Percentiles rank a stretch among this genome's conserved stretches.
Conservation (phyloP, 2,888 invertebrate genomes). For the Phoenoteleia sp. region DNA sequence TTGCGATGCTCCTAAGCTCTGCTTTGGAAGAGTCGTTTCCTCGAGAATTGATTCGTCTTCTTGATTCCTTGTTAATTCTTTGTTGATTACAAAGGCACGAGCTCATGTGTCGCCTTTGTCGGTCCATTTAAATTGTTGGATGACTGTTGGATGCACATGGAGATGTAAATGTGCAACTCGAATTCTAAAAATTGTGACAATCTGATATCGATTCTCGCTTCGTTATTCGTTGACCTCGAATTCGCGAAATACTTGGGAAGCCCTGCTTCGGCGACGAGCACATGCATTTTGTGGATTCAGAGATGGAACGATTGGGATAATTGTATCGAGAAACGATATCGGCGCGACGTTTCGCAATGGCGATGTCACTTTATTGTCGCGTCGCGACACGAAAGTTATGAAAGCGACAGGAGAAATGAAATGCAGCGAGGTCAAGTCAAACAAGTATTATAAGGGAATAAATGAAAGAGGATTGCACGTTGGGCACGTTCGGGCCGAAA, state of each 20-base stretch:
- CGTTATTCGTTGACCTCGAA: slow-evolving; percentile 57
- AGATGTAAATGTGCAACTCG: not conserved
- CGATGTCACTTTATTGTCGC: slow-evolving; percentile 31
- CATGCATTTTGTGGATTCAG: slow-evolving; percentile 20
- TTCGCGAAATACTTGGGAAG: slow-evolving; percentile 39
- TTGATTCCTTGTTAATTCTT: too few species aligned
- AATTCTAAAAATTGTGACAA: slow-evolving; percentile 31
- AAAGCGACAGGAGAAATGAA: slow-evolving; percentile 46
- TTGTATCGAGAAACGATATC: slow-evolving; percentile 25
- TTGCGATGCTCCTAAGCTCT: too few species aligned
- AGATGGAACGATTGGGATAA: slow-evolving; percentile 17
- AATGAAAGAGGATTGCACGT: slow-evolving; percentile 16
- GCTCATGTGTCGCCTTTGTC: too few species aligned
- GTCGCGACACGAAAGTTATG: slow-evolving; percentile 19
- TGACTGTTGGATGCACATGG: not conserved
- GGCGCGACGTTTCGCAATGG: slow-evolving; percentile 29
- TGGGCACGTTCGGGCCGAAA: too few species aligned
- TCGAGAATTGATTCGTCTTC: not conserved
- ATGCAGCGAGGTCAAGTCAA: slow-evolving; percentile 49
- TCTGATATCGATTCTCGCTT: slow-evolving; percentile 45
- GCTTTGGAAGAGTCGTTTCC: not conserved
- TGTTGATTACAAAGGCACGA: too few species aligned
- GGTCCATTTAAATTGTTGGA: not conserved
- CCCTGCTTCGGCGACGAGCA: too few species aligned
- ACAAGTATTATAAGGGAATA: slow-evolving; percentile 26